phyloP scores from a whole-genome alignment of 2,113 vertebrate species.

The Solenodon paradoxus region DNA sequence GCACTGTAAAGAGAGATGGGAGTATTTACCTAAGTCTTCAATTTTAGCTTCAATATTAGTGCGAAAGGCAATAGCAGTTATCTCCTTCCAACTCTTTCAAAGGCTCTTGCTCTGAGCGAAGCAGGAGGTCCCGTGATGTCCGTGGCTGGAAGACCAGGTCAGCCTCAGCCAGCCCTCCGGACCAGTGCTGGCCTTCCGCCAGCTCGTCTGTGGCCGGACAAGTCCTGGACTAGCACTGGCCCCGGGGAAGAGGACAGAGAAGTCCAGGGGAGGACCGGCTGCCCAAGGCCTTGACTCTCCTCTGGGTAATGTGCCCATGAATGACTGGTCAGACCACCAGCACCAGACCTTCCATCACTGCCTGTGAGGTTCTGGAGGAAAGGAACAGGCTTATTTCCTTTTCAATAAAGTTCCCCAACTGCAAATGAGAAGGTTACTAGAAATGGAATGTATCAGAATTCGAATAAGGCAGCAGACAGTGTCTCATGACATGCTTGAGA shows the following conservation, averaged over 20 bases:
- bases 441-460: neutral
- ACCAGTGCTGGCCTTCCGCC: neutral
- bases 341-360: neutral
- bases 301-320: neutral
- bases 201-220: neutral
- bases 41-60: neutral
- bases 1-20: neutral
- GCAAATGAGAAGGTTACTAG: neutral
- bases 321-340: neutral
- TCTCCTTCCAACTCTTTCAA: neutral
- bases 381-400: slow-evolving; percentile 2
- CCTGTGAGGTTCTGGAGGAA: neutral
- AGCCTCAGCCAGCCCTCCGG: neutral
- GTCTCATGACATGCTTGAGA: neutral
- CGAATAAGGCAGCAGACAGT: neutral
- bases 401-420: neutral
- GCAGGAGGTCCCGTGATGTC: neutral
- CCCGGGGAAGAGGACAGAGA: neutral
- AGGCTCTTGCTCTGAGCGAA: neutral
- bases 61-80: neutral
- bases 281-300: neutral
- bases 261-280: neutral
- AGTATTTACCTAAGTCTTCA: neutral
- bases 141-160: neutral
- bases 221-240: neutral